Evolutionary conservation across 2,888 invertebrate species (phyloP).

Genomic region (Periphyllus acericola): DNA sequence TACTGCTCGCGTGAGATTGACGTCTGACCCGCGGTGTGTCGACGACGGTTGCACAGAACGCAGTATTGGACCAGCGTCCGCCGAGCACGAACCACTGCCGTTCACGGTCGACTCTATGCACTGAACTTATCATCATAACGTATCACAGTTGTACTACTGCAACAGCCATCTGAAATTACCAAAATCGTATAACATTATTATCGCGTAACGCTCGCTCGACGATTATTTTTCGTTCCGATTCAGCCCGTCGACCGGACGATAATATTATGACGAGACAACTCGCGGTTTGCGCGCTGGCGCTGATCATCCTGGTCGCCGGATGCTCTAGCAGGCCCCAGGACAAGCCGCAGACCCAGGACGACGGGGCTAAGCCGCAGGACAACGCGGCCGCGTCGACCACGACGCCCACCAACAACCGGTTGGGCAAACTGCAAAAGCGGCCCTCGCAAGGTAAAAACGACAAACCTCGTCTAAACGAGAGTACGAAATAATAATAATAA

Average conservation of each 20-base stretch:
- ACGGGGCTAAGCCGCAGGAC: neutral
- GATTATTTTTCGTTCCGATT: neutral
- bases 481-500: neutral
- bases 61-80: conserved; percentile 47
- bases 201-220: neutral
- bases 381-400: neutral
- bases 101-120: neutral
- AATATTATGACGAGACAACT: too few species aligned
- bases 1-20: neutral
- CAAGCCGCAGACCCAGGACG: neutral
- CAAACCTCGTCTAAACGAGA: too few species aligned
- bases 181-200: neutral
- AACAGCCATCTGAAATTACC: neutral
- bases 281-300: neutral
- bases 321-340: conserved; percentile 34
- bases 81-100: conserved; percentile 6
- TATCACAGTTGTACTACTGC: too few species aligned
- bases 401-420: neutral
- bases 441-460: conserved; percentile 17
- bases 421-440: conserved; percentile 34
- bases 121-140: neutral
- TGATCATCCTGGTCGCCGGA: neutral
- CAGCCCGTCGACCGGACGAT: neutral
- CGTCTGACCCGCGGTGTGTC: neutral
- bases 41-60: neutral